phyloP scores from a whole-genome alignment of 2,797 vertebrate species.

The Gila robusta region DNA sequence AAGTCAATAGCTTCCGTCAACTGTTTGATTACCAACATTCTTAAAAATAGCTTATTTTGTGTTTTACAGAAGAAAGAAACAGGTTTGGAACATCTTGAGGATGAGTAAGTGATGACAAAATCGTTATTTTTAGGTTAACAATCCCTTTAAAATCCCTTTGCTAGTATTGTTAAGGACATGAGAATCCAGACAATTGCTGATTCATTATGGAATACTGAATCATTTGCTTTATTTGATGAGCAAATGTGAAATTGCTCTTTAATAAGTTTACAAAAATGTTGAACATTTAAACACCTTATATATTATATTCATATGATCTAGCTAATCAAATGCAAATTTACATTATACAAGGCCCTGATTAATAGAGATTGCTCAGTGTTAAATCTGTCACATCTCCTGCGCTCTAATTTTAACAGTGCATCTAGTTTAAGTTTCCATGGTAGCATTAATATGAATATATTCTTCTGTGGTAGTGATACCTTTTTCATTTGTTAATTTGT shows the following conservation, averaged over 20 bases:
- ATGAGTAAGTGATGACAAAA: too few relatives aligned
- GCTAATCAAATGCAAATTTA: background rate
- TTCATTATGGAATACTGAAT: background rate
- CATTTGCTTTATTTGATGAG: background rate
- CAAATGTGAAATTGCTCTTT: background rate
- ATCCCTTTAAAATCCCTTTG: background rate
- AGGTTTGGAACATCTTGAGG: too few relatives aligned
- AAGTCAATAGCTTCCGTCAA: too few relatives aligned
- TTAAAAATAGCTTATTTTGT: too few relatives aligned
- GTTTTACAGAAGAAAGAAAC: too few relatives aligned
- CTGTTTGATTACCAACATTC: too few relatives aligned
- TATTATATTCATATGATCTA: background rate
- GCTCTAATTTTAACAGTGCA: conserved; percentile 55
- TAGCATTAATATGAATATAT: conserved; percentile 50
- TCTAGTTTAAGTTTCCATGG: conserved; percentile 64
- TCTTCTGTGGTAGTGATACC: conserved; percentile 8
- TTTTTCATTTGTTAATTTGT: conserved; percentile 23
- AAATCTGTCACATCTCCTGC: conserved; percentile 49
- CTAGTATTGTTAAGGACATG: background rate
- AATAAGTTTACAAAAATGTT: background rate
- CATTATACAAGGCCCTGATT: conserved; percentile 23
- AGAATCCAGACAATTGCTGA: background rate
- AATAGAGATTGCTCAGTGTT: conserved; percentile 31
- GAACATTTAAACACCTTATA: background rate
- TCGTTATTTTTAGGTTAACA: too few relatives aligned